Evolutionary conservation across 2,888 invertebrate genomes (phyloP).

Genomic region (Nowickia ferox): DNA sequence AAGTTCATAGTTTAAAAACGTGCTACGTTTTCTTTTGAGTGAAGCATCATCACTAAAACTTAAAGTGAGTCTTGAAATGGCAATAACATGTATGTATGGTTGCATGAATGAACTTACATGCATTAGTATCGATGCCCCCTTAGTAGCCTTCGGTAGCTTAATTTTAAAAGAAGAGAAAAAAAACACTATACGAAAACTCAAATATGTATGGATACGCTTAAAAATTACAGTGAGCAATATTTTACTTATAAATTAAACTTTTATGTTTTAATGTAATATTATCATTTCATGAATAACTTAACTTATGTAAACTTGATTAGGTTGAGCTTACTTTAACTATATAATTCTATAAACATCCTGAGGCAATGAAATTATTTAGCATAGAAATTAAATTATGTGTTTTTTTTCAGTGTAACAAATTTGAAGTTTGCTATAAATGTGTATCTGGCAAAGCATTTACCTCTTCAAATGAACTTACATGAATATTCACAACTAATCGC

Average conservation of each 20-base stretch:
- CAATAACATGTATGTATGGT: slow-evolving; percentile 51
- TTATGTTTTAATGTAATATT: too few relatives aligned
- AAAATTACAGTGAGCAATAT: background rate
- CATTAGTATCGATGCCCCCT: slow-evolving; percentile 65
- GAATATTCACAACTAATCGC: slow-evolving; percentile 64
- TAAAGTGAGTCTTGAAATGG: slow-evolving; percentile 47
- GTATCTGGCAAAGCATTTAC: slow-evolving; percentile 25
- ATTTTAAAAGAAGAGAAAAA: slow-evolving; percentile 51
- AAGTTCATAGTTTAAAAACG: slow-evolving; percentile 81
- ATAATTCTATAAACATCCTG: too few relatives aligned
- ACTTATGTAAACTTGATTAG: too few relatives aligned
- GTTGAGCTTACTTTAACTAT: too few relatives aligned
- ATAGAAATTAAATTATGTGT: background rate
- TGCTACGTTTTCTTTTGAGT: slow-evolving; percentile 73
- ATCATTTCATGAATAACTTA: too few relatives aligned
- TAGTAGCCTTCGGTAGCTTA: slow-evolving; percentile 72
- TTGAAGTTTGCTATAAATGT: slow-evolving; percentile 13
- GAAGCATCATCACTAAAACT: slow-evolving; percentile 50
- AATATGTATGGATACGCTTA: slow-evolving; percentile 30
- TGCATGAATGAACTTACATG: slow-evolving; percentile 64
- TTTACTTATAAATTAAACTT: background rate
- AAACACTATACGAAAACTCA: slow-evolving; percentile 13
- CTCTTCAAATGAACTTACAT: slow-evolving; percentile 47
- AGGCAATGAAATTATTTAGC: too few relatives aligned
- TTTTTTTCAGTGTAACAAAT: slow-evolving; percentile 27